Evolutionary conservation across 2,797 vertebrate genomes (phyloP), one percentile per base, ranked within the genome.

Genomic region (Mus minutoides): DNA sequence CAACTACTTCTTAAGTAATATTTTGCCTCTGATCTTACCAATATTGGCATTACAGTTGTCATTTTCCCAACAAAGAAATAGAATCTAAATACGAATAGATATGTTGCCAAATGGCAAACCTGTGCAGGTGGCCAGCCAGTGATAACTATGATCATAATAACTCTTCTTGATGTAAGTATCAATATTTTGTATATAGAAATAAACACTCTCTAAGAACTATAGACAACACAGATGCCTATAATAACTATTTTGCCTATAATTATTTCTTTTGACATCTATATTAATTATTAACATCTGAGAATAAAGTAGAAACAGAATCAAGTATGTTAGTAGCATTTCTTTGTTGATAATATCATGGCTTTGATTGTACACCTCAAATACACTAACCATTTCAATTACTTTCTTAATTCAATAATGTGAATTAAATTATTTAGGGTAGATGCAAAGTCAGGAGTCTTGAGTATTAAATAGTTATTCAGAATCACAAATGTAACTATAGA

Each of bases 101-200:
- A 56, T 80, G 49, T 87, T 34, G 17, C 24, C 52, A 88, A 58
- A 37, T 67, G 26, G 84, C 22, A 86, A 0, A 67, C 16, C 16
- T 90, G 13, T 84, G 37, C 34, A 79, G 40, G 43, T 76, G 34
- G 34, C 13, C 26, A 9, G 22, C 52, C 11, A 67, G n/a, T 3
- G 8, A 14, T 73, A 9, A 19, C 17, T 82, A 67, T 26, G 26
- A 24, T 71, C 5, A 5, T 85, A 14, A 64, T 87, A 37, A 78
- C 93, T 93, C 88, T 40, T n/a, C 8, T 9, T 71, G 12, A 10
- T 82, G 7, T 52, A 83, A 62, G 54, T 79, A 21, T 60, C 58
- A 92, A 13, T 91, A 88, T 84, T 87, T 94, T 90, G 46, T 37
- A 17, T 67, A 52, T 86, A 49, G 79, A 91, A 88, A 78, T 54